phyloP scores from a whole-genome alignment of 2,797 vertebrate genomes.

The Gorsachius magnificus region DNA sequence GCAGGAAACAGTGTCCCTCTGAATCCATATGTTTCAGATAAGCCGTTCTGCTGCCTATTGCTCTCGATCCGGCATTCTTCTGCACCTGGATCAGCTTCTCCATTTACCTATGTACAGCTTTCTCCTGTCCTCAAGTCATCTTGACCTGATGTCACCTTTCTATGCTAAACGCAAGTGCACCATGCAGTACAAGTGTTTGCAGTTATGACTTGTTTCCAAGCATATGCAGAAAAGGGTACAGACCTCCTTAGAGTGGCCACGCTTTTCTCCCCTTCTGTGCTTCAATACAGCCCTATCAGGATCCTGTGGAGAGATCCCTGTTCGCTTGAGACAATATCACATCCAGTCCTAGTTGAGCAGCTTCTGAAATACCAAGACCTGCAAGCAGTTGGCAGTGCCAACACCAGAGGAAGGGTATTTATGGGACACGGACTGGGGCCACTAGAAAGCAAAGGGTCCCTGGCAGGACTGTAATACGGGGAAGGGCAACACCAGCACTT shows the following conservation, averaged over 20 bases:
- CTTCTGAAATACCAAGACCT: neutral
- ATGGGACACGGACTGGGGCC: neutral
- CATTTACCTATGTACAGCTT: neutral
- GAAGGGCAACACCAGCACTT: neutral
- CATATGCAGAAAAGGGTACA: neutral
- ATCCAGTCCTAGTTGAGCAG: neutral
- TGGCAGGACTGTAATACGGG: neutral
- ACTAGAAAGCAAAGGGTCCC: neutral
- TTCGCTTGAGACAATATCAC: neutral
- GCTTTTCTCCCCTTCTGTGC: neutral
- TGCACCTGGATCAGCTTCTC: neutral
- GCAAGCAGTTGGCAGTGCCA: neutral
- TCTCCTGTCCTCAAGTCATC: neutral
- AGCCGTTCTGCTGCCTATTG: neutral
- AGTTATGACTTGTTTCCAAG: neutral
- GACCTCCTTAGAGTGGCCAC: neutral
- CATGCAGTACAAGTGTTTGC: neutral
- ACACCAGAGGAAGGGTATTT: neutral
- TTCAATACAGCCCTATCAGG: neutral
- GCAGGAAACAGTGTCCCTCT: neutral
- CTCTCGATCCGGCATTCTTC: neutral
- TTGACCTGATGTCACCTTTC: neutral
- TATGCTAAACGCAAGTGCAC: neutral
- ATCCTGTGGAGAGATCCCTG: neutral
- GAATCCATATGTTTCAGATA: neutral